Evolutionary conservation across 2,113 vertebrate genomes (phyloP).

Genomic region (Plotosus lineatus): DNA sequence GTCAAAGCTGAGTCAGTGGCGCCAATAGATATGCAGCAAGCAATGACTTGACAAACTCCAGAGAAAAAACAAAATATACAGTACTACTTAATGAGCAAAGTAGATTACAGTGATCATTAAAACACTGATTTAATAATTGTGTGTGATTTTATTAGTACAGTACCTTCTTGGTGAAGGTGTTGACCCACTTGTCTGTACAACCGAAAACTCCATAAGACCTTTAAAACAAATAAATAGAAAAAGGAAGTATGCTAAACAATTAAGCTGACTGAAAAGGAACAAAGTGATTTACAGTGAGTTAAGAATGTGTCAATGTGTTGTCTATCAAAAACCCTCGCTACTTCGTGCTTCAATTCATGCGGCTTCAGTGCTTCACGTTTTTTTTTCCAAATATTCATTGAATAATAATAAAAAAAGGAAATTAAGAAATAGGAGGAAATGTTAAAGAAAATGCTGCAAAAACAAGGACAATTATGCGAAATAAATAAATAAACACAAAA

Average conservation of each 20-base stretch:
- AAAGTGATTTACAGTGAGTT: neutral
- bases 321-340: neutral
- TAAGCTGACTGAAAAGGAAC: neutral
- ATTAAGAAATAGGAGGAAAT: too few relatives aligned
- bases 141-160: conserved; percentile 54
- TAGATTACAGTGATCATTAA: neutral
- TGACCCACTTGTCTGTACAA: conserved; percentile 68
- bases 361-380: too few relatives aligned
- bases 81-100: neutral
- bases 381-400: too few relatives aligned
- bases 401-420: too few relatives aligned
- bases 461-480: too few relatives aligned
- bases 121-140: neutral
- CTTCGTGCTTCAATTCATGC: too few relatives aligned
- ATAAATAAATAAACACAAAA: too few relatives aligned
- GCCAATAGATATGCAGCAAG: neutral
- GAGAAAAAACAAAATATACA: neutral
- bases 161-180: conserved; percentile 77
- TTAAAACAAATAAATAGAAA: conserved; percentile 18
- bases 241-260: neutral
- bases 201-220: conserved; percentile 82
- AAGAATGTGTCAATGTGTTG: neutral
- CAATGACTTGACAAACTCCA: too few relatives aligned
- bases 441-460: too few relatives aligned
- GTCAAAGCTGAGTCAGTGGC: neutral